Percentiles rank a stretch among this genome's conserved stretches.
Conservation (phyloP, 2,888 invertebrate genomes). For the Eilema depressum region DNA sequence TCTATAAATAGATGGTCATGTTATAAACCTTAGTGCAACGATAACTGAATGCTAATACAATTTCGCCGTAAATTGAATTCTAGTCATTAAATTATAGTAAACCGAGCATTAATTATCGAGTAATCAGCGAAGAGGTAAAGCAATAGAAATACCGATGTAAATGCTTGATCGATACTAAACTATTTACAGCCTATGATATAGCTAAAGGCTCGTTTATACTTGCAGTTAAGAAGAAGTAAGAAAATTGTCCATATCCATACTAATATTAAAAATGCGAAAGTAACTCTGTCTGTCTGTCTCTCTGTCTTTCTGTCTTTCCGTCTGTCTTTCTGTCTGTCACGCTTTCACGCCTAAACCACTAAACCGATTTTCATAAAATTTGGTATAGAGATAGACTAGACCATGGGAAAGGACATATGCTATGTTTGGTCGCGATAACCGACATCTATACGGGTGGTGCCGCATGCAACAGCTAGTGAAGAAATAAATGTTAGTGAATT, state of each 20-base stretch:
- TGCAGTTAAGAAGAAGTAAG: neutral
- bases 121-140: constrained; percentile 56
- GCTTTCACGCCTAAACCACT: too few species aligned
- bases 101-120: constrained; percentile 57
- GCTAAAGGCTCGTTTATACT: constrained; percentile 8
- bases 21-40: constrained; percentile 13
- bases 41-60: constrained; percentile 41
- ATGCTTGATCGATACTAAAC: constrained; percentile 59
- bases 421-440: too few species aligned
- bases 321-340: too few species aligned
- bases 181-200: constrained; percentile 19
- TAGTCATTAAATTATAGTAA: constrained; percentile 42
- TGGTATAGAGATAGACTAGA: too few species aligned
- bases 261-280: too few species aligned
- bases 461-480: too few species aligned
- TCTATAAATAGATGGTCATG: neutral
- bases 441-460: too few species aligned
- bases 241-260: neutral
- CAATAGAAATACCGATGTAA: constrained; percentile 66
- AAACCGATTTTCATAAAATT: too few species aligned
- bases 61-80: constrained; percentile 34
- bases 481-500: too few species aligned
- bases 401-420: too few species aligned
- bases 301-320: too few species aligned
- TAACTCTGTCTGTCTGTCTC: too few species aligned